Base-by-base conservation (phyloP, 1,140 invertebrate genomes). In the Penaeus japonicus region DNA sequence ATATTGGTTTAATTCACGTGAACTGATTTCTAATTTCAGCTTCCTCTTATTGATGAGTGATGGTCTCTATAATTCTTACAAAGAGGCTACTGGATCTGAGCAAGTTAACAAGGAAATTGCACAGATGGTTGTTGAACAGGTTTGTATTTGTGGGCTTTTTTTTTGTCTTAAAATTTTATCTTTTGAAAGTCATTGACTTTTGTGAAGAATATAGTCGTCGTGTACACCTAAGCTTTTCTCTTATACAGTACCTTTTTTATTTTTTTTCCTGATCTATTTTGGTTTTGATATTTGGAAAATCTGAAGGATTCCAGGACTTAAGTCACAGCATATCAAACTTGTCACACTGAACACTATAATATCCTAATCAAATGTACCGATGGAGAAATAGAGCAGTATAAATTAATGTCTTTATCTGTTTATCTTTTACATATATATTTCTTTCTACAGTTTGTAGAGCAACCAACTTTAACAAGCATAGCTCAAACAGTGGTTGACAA, bases 401-500 rank as follows among this genome's bases (percentile, higher is more conserved):
- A 81, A 17, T 62, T 32, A 78, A 17, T 24, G 18, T 57, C 5
- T 22, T 30, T 10, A 32, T 18, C 17, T 27, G 27, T 20, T 79
- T 27, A 47, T 5, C 5, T 27, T 81, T 32, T 0, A 54, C 32
- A 20, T 4, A 24, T 59, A n/a, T 47, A 86, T 35, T 59, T 80
- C 30, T n/a, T 84, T 90, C 93, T 93, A 89, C 92, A 97, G 94
- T 98, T 98, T 92, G 92, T 95, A 65, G 94, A 95, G 59, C 96
- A 98, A 91, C 94, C 95, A 0, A 96, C 96, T 7, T 93, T 98
- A 81, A 96, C 94, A 53, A 95, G 96, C 35, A 96, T 98, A 55
- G 96, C 96, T 55, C 97, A 98, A 93, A 96, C 96, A 3, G 96
- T 97, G 0, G 95, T 98, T 0, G 96, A 98, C 91, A 96, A 96